Evolutionary conservation across 2,888 invertebrate species (phyloP).

Genomic region (Eristalis tenax): DNA sequence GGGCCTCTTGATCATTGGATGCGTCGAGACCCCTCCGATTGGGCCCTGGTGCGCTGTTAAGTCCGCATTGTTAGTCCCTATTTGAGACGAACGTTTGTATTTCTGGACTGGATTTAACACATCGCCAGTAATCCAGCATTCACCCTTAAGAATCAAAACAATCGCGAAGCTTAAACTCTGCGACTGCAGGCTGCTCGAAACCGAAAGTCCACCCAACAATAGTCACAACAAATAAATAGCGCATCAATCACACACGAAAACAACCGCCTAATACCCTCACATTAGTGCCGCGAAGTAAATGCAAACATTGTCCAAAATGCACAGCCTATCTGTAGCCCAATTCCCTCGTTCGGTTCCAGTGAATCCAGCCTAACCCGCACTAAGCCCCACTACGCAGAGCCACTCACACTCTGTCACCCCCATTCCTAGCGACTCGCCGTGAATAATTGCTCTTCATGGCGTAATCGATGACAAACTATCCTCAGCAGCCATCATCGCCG

Average conservation of each 20-base stretch:
- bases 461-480: slow-evolving; percentile 40
- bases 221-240: too few species aligned
- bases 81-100: too few species aligned
- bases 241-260: neutral
- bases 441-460: slow-evolving; percentile 57
- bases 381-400: slow-evolving; percentile 1
- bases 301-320: neutral
- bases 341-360: neutral
- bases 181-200: too few species aligned
- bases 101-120: too few species aligned
- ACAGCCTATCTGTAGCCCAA: neutral
- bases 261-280: neutral
- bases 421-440: neutral
- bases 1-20: too few species aligned
- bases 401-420: slow-evolving; percentile 1
- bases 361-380: slow-evolving; percentile 2
- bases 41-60: too few species aligned
- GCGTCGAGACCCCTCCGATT: too few species aligned
- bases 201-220: too few species aligned
- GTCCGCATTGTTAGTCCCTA: too few species aligned
- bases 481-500: neutral
- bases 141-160: too few species aligned
- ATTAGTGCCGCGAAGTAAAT: neutral
- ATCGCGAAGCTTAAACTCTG: too few species aligned
- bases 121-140: too few species aligned